Conservation (phyloP, 2,888 invertebrate genomes). For the Drosophila rellima region DNA sequence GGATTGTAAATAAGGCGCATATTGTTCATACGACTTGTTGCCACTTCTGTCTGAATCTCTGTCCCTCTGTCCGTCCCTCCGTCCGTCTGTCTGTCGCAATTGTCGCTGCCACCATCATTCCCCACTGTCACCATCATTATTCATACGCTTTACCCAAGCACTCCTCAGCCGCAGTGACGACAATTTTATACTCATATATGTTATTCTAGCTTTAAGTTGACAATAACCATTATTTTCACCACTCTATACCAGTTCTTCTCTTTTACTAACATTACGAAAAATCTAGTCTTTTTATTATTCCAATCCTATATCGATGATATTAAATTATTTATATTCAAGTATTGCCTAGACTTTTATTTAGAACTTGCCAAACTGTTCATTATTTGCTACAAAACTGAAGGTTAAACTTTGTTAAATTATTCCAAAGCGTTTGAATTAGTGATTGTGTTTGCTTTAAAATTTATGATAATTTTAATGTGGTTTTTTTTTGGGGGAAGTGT, state of each 20-base stretch:
- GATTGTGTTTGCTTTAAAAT: conserved; percentile 1
- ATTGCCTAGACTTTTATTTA: neutral
- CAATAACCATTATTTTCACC: neutral
- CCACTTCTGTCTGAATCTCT: conserved; percentile 37
- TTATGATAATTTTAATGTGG: conserved; percentile 6
- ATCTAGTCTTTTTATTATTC: neutral
- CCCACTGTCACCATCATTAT: conserved; percentile 8
- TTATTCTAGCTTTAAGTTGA: neutral
- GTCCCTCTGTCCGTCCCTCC: neutral
- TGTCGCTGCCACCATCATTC: conserved; percentile 5
- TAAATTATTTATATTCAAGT: neutral
- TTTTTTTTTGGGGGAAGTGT: neutral
- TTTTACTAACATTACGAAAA: no score
- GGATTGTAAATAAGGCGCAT: conserved; percentile 71
- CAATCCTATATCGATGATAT: no score
- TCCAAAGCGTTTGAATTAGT: neutral
- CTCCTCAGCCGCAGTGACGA: neutral
- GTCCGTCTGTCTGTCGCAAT: conserved; percentile 10
- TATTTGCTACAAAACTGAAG: neutral
- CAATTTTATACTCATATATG: neutral
- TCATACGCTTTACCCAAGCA: neutral
- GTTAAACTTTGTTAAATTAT: neutral
- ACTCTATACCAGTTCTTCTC: no score
- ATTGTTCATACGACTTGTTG: conserved; percentile 78
- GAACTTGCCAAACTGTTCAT: neutral